Evolutionary conservation across 2,797 vertebrate species (phyloP).

Genomic region (Staurois parvus): DNA sequence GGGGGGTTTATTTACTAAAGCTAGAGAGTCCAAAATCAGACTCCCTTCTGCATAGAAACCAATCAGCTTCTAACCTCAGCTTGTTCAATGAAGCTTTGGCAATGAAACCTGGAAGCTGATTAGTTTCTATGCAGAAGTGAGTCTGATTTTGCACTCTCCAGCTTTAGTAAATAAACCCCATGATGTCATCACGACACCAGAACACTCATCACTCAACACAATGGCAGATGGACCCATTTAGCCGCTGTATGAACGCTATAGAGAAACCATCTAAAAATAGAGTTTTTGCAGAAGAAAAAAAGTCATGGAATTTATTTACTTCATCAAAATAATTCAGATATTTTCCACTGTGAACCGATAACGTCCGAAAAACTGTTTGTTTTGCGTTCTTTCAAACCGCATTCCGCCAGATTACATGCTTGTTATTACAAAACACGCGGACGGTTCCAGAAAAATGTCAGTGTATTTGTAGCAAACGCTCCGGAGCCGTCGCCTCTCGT

Average conservation of each 20-base stretch:
- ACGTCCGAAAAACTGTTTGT: constrained; percentile 30
- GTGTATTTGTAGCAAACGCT: not conserved
- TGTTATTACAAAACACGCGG: constrained; percentile 12
- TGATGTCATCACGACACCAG: not conserved
- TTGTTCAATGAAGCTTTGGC: too few relatives aligned
- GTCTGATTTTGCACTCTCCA: too few relatives aligned
- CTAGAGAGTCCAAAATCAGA: too few relatives aligned
- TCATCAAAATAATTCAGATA: not conserved
- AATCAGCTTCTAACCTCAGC: too few relatives aligned
- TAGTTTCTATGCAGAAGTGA: too few relatives aligned
- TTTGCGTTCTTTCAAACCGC: constrained; percentile 8
- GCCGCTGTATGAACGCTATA: not conserved
- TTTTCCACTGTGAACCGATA: constrained; percentile 26
- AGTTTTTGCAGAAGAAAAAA: not conserved
- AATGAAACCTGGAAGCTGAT: too few relatives aligned
- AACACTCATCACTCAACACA: not conserved
- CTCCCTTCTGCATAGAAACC: too few relatives aligned
- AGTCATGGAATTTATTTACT: not conserved
- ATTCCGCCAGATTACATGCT: not conserved
- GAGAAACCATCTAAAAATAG: not conserved
- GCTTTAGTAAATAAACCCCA: too few relatives aligned
- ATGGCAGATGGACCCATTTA: not conserved
- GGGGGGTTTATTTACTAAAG: too few relatives aligned
- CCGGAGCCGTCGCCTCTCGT: not conserved
- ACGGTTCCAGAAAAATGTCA: constrained; percentile 33